Conservation (phyloP, 2,888 invertebrate genomes). For the Amphimallon solstitiale region DNA sequence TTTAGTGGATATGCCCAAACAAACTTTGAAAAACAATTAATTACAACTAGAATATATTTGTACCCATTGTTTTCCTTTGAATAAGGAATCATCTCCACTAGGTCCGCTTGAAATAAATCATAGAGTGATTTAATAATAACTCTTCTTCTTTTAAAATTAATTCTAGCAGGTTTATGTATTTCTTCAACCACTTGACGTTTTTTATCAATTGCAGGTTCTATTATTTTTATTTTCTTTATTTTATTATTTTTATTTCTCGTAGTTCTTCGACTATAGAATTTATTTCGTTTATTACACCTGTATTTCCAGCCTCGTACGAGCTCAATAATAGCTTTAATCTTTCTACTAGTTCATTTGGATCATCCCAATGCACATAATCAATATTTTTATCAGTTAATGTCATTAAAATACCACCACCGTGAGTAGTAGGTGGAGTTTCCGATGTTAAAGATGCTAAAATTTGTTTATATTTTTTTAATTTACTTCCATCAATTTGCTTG, state of each 20-base stretch:
- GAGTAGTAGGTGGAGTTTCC: no score
- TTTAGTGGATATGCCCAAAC: slow-evolving; percentile 55
- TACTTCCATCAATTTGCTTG: slow-evolving; percentile 35
- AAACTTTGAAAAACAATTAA: slow-evolving; percentile 57
- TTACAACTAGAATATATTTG: slow-evolving; percentile 54
- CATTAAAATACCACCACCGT: slow-evolving; percentile 8
- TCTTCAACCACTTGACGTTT: slow-evolving; percentile 19
- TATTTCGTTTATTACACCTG: slow-evolving; percentile 10
- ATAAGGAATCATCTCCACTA: slow-evolving; percentile 56
- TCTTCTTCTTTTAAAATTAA: slow-evolving; percentile 52
- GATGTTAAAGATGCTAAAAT: slow-evolving; percentile 33
- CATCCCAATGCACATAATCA: slow-evolving; percentile 44
- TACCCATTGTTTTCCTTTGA: slow-evolving; percentile 51
- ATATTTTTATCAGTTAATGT: slow-evolving; percentile 28
- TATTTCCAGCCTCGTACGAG: slow-evolving; percentile 11
- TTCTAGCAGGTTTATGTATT: slow-evolving; percentile 50
- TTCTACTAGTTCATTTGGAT: slow-evolving; percentile 38
- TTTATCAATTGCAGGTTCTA: no score
- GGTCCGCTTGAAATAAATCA: slow-evolving; percentile 60
- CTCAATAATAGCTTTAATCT: slow-evolving; percentile 13
- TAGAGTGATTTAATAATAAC: slow-evolving; percentile 54
- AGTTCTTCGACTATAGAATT: slow-evolving; percentile 21
- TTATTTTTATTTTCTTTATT: no score
- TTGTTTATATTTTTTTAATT: slow-evolving; percentile 34
- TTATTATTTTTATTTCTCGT: neutral